These are phyloP conservation scores for Tangara arthus DNA, from an alignment of 2,797 vertebrate genomes.

Conservation along the genomic window DNA sequence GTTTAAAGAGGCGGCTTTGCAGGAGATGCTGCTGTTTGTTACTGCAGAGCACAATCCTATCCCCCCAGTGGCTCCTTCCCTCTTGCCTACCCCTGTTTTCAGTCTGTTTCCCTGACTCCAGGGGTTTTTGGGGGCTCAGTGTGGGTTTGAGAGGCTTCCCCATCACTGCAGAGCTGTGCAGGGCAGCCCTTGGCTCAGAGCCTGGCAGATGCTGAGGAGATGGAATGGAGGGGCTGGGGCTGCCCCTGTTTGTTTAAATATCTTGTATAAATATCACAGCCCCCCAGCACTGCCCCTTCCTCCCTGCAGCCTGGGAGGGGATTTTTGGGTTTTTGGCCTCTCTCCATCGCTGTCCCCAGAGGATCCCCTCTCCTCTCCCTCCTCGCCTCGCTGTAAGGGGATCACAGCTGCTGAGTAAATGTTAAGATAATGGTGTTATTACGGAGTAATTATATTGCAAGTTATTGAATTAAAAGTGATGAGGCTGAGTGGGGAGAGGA, in stretches of 20 bases:
- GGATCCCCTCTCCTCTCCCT: neutral
- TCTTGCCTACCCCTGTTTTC: rapidly evolving
- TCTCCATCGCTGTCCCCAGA: neutral
- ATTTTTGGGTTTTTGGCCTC: neutral
- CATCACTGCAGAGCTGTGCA: neutral
- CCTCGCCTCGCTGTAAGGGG: neutral
- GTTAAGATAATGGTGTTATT: slow-evolving; percentile 73
- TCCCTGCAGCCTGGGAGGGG: neutral
- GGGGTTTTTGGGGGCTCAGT: rapidly evolving
- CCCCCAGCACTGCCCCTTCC: rapidly evolving
- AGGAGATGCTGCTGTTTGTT: neutral
- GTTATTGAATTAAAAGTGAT: slow-evolving; percentile 70
- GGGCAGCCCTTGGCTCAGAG: no score
- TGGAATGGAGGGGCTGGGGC: neutral
- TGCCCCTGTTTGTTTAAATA: no score
- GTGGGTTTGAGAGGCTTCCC: neutral
- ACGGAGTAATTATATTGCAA: slow-evolving; percentile 65
- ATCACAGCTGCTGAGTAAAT: slow-evolving; percentile 65
- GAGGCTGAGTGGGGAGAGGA: neutral
- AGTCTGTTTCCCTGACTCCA: rapidly evolving
- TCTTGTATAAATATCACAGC: no score
- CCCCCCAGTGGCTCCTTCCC: neutral
- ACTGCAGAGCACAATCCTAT: rapidly evolving
- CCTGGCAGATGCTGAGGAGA: neutral
- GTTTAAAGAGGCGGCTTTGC: neutral